Evolutionary conservation across 2,888 invertebrate species (phyloP).

Genomic region (Athetis lepigone): DNA sequence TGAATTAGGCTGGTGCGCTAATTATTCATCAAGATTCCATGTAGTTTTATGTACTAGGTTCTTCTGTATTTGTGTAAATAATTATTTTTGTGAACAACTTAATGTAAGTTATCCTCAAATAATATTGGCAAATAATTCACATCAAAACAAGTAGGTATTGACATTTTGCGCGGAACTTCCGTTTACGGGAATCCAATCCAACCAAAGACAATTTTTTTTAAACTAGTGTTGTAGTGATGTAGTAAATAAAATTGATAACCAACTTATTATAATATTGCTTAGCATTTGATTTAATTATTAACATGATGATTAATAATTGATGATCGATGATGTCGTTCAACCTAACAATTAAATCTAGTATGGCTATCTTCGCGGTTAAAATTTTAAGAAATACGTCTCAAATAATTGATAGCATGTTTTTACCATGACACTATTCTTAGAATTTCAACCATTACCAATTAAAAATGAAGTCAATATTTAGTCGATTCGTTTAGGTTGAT

Average conservation of each 20-base stretch:
- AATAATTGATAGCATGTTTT: no score
- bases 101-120: slow-evolving; percentile 24
- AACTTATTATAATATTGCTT: neutral
- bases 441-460: no score
- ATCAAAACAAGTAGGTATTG: slow-evolving; percentile 64
- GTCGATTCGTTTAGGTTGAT: neutral
- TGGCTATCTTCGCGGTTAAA: no score
- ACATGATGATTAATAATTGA: no score
- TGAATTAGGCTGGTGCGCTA: slow-evolving; percentile 15
- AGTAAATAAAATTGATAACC: neutral
- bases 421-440: no score
- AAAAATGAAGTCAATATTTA: neutral
- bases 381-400: no score
- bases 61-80: slow-evolving; percentile 22
- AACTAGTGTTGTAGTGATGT: neutral
- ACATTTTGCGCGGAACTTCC: slow-evolving; percentile 68
- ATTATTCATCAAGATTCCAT: slow-evolving; percentile 32
- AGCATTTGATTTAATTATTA: no score
- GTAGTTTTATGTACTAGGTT: slow-evolving; percentile 8
- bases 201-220: slow-evolving; percentile 21
- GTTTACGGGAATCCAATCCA: slow-evolving; percentile 29
- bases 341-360: no score
- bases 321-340: no score
- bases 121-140: slow-evolving; percentile 51
- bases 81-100: slow-evolving; percentile 22